Conservation (phyloP, 2,888 invertebrate genomes). For the Polydrusus tereticollis region DNA sequence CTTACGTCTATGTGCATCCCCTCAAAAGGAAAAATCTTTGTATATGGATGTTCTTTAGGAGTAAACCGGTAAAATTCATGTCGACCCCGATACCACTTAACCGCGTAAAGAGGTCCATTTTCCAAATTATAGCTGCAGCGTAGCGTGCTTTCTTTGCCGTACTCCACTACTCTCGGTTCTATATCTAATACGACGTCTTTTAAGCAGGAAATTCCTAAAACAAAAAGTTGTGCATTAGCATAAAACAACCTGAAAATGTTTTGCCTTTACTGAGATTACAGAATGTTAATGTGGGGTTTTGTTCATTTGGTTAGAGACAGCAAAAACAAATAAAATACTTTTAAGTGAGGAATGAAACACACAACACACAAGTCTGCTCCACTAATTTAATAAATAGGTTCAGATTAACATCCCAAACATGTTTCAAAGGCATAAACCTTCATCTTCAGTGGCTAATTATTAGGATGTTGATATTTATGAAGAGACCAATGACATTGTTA, state of each 20-base stretch:
- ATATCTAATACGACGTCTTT: conserved; percentile 79
- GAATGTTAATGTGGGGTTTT: background rate
- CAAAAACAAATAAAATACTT: too few relatives aligned
- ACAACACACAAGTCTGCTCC: too few relatives aligned
- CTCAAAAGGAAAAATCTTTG: conserved; percentile 79
- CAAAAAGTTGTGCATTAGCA: conserved; percentile 37
- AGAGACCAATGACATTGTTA: too few relatives aligned
- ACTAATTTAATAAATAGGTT: too few relatives aligned
- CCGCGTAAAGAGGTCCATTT: conserved; percentile 82
- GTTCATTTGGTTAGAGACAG: background rate
- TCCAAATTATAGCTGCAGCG: conserved; percentile 83
- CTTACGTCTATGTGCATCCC: conserved; percentile 88
- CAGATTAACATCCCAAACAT: too few relatives aligned
- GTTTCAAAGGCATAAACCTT: too few relatives aligned
- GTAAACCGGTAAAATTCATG: conserved; percentile 87
- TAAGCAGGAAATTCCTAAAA: conserved; percentile 75
- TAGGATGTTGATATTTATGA: too few relatives aligned
- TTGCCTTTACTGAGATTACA: background rate
- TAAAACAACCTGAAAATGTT: conserved; percentile 20
- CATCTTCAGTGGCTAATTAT: too few relatives aligned
- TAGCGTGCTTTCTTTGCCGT: conserved; percentile 78
- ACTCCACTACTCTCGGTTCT: conserved; percentile 78
- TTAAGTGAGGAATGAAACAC: too few relatives aligned
- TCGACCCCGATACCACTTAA: conserved; percentile 88
- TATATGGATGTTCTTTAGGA: conserved; percentile 79